A percentile compares a stretch with the other conserved stretches of the same genome.
These are phyloP conservation scores for Actinernus sp. DNA, from an alignment of 92 coral and sea anemone genomes.

Conservation along the genomic window DNA sequence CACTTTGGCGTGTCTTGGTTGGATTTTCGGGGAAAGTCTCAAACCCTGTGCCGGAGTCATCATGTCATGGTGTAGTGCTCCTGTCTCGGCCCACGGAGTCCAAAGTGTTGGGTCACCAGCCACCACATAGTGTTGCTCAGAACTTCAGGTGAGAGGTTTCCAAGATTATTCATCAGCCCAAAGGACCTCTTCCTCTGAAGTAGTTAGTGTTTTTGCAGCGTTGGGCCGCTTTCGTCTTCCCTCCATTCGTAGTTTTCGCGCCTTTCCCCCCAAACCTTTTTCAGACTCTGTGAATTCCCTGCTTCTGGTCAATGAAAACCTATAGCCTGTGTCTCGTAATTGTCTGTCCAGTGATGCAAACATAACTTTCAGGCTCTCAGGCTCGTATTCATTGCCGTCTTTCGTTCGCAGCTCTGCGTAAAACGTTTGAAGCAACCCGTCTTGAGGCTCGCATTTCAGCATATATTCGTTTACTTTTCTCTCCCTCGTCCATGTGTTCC, in stretches of 20 bases:
- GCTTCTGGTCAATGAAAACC: neutral
- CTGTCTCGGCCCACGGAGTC: constrained; percentile 31
- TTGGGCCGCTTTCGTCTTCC: constrained; percentile 11
- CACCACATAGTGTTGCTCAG: constrained; percentile 43
- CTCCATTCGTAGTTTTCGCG: constrained; percentile 2
- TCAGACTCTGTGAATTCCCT: neutral
- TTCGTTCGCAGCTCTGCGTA: constrained; percentile 20
- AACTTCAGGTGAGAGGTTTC: constrained; percentile 16
- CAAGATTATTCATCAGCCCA: constrained; percentile 33
- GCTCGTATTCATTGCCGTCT: constrained; percentile 11
- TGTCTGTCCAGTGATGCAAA: constrained; percentile 10
- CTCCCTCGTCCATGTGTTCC: neutral
- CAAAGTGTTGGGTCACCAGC: constrained; percentile 41
- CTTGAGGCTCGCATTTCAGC: too few relatives aligned
- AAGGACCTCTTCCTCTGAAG: constrained; percentile 19
- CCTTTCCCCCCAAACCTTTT: constrained; percentile 25
- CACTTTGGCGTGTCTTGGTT: constrained; percentile 39
- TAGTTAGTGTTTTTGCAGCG: neutral
- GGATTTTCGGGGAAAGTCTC: constrained; percentile 26
- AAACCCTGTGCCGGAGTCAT: constrained; percentile 45
- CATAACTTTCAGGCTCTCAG: constrained; percentile 10
- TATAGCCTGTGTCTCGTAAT: neutral
- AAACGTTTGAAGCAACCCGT: neutral
- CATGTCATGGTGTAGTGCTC: constrained; percentile 43
- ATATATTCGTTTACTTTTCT: neutral